Base-by-base conservation (phyloP, 2,888 invertebrate species). In the Petrolisthes cinctipes region DNA sequence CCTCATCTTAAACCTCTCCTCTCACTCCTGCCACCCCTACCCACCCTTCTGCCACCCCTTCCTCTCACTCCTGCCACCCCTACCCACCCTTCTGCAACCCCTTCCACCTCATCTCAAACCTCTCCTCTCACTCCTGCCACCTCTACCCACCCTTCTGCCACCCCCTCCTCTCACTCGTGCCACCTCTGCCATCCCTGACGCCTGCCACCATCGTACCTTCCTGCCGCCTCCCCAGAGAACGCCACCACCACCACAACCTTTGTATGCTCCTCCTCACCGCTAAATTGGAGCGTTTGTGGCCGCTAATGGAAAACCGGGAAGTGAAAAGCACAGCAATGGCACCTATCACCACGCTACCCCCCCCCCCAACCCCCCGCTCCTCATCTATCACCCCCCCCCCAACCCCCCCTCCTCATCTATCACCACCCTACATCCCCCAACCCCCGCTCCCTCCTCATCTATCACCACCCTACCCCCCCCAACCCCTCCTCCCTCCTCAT, bases 221-320 rank as follows among this genome's bases (percentile, higher is more conserved):
- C 20, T 56, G 76, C 53, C 78, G 17, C 57, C n/a, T 61, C 61
- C 54, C 61, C 61, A 3, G 83, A 73, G 82, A 75, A 5, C 71
- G 20, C 37, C 80, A 66, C 66, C 17, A 73, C 14, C 83, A 53
- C 86, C 82, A 57, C 82, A 68, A 23, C 73, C 81, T 78, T 84
- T 81, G 80, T 84, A 75, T 78, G 51, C 20, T 5, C 7, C 83
- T 87, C 81, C 87, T 87, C 84, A 87, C 66, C 66, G 14, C 87
- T 75, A 87, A 87, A 84, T 87, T 84, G 87, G 79, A 87, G 56
- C 84, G 84, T 87, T 87, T 87, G 87, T 87, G 83, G 87, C 73
- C 53, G 80, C 83, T 87, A 87, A 87, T 87, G 87, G 87, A 87
- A 87, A 87, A 84, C 81, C 71, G 80, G 61, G 66, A 71, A 66